Evolutionary conservation across 2,888 invertebrate genomes (phyloP).

Genomic region (Lottia gigantea): DNA sequence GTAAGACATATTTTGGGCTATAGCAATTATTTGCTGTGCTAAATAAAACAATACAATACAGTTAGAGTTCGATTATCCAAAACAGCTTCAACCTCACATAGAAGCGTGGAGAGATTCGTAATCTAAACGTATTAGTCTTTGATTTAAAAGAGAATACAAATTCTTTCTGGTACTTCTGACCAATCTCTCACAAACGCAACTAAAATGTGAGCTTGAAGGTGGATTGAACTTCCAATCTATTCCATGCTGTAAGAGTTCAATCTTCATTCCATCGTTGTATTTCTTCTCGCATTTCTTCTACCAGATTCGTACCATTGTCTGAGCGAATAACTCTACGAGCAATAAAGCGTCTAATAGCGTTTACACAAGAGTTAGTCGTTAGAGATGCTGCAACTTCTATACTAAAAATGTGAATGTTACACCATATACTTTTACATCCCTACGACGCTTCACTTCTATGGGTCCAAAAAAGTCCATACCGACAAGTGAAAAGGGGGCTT

Average conservation of each 20-base stretch:
- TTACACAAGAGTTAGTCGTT: slow-evolving; percentile 20
- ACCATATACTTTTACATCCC: slow-evolving; percentile 32
- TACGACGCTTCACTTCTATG: slow-evolving; percentile 27
- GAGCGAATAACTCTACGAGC: slow-evolving; percentile 20
- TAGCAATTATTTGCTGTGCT: too few species aligned
- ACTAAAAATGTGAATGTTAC: slow-evolving; percentile 28
- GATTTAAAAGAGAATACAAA: too few species aligned
- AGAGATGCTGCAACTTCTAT: slow-evolving; percentile 25
- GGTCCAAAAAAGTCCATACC: slow-evolving; percentile 42
- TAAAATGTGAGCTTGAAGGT: slow-evolving; percentile 29
- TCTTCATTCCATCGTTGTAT: slow-evolving; percentile 27
- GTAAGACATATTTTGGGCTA: too few species aligned
- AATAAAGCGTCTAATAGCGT: too few species aligned
- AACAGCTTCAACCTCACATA: too few species aligned
- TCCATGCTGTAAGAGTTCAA: slow-evolving; percentile 21
- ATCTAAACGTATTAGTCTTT: too few species aligned
- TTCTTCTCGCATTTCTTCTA: slow-evolving; percentile 26
- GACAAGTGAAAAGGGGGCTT: slow-evolving; percentile 27
- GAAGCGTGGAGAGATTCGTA: too few species aligned
- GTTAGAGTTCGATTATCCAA: too few species aligned
- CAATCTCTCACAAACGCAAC: slow-evolving; percentile 34
- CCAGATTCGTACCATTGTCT: slow-evolving; percentile 30
- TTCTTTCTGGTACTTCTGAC: slow-evolving; percentile 20
- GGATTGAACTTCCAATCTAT: slow-evolving; percentile 34
- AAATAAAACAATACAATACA: too few species aligned